Base-by-base conservation (phyloP, 2,888 invertebrate species). In the Apamea monoglypha region DNA sequence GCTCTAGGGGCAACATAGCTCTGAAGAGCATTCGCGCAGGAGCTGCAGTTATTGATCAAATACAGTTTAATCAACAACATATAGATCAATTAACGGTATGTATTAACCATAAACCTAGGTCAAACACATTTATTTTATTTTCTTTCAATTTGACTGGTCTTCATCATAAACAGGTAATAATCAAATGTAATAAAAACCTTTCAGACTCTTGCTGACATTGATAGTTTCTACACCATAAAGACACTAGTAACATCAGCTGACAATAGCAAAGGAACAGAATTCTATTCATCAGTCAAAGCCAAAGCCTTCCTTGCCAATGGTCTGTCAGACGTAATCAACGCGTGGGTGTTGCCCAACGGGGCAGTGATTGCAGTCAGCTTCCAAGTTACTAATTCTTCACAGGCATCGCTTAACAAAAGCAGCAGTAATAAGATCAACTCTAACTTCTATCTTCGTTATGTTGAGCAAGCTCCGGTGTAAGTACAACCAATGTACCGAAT, bases 241-340 rank as follows among this genome's bases (percentile, higher is more conserved):
- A 97, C 98, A 32, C 95, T 97, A 74, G 98, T 98, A 0, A 97
- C 97, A 40, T 97, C 98, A 88, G 97, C 98, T 70, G 98, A 98
- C 90, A 98, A 98, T 47, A 89, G 77, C 75, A 96, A 95, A 84
- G 98, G 98, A 92, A 96, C 97, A 40, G 97, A 97, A 84, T 98
- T 98, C 90, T 94, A 98, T 21, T 98, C 99, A 18, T 98, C 98
- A 81, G 97, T 98, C 40, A 98, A 98, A 97, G 99, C 99, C 29
- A 98, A 98, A 95, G 97, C 98, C 84, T 96, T 99, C 83, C 96
- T 98, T 59, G 98, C 98, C 86, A 98, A 98, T 68, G 97, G 98
- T 76, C 95, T 99, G 25, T 98, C 98, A 85, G 99, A 99, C 92
- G 97, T 98, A 44, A 95, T 99, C 36, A 98, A 98, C 90, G 96